Evolutionary conservation across 2,797 vertebrate genomes (phyloP).

Genomic region (Lepidocolaptes lacrymiger): DNA sequence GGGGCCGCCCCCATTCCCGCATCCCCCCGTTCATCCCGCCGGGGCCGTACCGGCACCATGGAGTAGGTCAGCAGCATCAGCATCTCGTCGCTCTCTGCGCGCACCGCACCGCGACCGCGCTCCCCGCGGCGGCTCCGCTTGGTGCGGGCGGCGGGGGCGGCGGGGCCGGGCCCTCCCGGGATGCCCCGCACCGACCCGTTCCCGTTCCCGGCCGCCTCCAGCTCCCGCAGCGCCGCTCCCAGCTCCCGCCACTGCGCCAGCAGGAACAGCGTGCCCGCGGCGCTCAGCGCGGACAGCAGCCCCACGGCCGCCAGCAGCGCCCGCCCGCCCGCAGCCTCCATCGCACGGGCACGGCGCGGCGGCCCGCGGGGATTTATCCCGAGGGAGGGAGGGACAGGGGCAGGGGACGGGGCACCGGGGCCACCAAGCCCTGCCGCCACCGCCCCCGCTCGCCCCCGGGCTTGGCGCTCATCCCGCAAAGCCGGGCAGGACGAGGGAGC

Average conservation of each 20-base stretch:
- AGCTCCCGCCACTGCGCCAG: conserved; percentile 87
- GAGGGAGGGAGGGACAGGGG: not conserved
- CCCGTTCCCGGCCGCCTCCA: conserved; percentile 72
- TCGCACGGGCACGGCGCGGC: not conserved
- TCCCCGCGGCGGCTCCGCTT: conserved; percentile 75
- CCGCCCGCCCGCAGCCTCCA: conserved; percentile 66
- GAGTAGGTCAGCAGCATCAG: conserved; percentile 97
- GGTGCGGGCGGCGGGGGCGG: not conserved
- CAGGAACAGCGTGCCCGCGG: conserved; percentile 84
- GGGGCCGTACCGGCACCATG: conserved; percentile 90
- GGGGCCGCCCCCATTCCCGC: no score
- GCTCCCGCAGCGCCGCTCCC: conserved; percentile 70
- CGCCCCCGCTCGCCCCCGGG: not conserved
- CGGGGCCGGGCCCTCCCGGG: not conserved
- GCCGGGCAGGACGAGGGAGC: rapidly evolving
- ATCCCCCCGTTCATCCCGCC: not conserved
- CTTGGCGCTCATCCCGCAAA: rapidly evolving
- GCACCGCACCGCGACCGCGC: conserved; percentile 62
- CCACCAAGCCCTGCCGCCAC: not conserved
- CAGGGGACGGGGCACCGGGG: not conserved
- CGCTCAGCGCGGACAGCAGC: conserved; percentile 82
- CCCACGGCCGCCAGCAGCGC: conserved; percentile 82
- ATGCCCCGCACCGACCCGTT: conserved; percentile 7
- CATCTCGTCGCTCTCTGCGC: conserved; percentile 83
- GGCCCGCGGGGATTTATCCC: not conserved